These are phyloP conservation scores for Pterocles gutturalis DNA, from an alignment of 2,113 vertebrate genomes.

Conservation along the genomic window DNA sequence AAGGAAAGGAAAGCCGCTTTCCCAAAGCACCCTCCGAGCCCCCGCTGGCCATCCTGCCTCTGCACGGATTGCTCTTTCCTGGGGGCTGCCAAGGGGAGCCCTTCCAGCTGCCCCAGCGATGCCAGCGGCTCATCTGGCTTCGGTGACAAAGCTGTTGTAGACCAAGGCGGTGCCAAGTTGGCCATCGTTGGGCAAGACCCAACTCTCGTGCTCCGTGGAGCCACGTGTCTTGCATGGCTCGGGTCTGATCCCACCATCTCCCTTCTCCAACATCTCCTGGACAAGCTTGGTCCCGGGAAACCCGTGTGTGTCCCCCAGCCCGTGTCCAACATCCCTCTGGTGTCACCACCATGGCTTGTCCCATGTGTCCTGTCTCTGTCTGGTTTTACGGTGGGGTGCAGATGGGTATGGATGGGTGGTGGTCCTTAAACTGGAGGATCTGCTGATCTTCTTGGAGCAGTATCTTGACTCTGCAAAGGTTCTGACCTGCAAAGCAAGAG, in stretches of 20 bases:
- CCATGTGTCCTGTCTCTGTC: rapidly evolving
- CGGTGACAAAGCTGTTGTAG: background rate
- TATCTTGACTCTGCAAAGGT: background rate
- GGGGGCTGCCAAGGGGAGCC: background rate
- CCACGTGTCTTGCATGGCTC: background rate
- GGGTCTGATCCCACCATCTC: background rate
- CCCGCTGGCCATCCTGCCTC: background rate
- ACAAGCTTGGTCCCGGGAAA: background rate
- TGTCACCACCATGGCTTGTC: background rate
- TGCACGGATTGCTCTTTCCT: rapidly evolving
- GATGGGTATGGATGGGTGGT: background rate
- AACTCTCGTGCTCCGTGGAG: background rate
- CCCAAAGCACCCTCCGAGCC: background rate
- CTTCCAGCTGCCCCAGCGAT: background rate
- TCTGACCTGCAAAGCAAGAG: background rate
- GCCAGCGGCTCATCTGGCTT: background rate
- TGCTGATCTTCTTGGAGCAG: background rate
- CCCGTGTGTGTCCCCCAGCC: rapidly evolving
- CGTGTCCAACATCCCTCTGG: background rate
- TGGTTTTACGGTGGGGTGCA: background rate
- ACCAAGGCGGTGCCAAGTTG: background rate
- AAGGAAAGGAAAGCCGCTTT: background rate
- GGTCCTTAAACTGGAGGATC: background rate
- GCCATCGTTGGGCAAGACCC: background rate
- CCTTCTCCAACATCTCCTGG: background rate